Base-by-base conservation (phyloP, 2,113 vertebrate genomes). In the Crotalus tigris region DNA sequence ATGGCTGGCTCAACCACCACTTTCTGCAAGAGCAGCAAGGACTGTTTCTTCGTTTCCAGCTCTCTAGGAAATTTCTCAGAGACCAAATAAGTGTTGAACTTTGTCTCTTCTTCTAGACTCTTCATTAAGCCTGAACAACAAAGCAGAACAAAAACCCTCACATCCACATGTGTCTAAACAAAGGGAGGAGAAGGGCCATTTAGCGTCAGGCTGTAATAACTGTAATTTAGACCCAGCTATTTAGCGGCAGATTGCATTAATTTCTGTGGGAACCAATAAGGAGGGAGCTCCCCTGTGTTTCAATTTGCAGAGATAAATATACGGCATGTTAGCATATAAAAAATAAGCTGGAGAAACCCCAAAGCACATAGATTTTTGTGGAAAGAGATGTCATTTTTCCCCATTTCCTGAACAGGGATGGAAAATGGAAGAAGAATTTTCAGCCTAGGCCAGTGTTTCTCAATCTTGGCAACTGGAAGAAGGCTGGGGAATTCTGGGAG, bases 61-160 rank as follows among this genome's bases (percentile, higher is more conserved):
- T 99, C 99, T 95, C 98, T 98, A 33, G 99, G 99, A 81, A 99
- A 97, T 96, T 99, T 99, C 96, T 99, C 99, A 92, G 98, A 98
- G 87, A 98, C 98, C 97, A 99, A 98, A 94, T 99, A 99, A 33
- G 98, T 98, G 97, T 98, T 99, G 97, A 99, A 98, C 97, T 99
- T 99, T 89, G 98, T 98, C 97, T 99, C 99, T 94, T 99, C 99
- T 94, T 99, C 98, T 13, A 99, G 98, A 94, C 99, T 98, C 97
- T 98, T 99, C 98, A 99, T 98, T 96, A 99, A 97, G 95, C 98
- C 99, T 99, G 94, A 95, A 95, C 96, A 95, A 33, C 93, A 95
- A 58, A 95, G 46, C 24, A 58, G 58, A 59, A 44, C 33, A 81
- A 44, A 51, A 81, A 46, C 49, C 93, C 95, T 91, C 92, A 97